Evolutionary conservation across 2,888 invertebrate genomes (phyloP), one percentile per base, ranked within the genome.

Genomic region (Pediacus dermestoides): DNA sequence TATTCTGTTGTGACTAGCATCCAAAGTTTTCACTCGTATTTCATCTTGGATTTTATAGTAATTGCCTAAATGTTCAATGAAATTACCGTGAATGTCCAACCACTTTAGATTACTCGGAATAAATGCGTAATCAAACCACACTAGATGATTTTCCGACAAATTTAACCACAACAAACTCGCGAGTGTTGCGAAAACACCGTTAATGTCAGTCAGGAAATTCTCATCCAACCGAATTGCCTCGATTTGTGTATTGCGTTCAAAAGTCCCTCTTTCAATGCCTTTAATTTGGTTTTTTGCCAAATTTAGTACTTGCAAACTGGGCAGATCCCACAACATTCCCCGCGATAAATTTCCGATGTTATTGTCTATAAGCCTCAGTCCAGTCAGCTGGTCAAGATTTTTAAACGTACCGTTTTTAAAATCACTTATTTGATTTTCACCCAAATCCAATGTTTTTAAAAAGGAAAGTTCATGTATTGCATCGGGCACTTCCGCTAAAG

Each of bases 101-200:
- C 89, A 90, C 71, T 88, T 88, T 39, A 93, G 73, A 69, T 88
- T 89, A 51, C 82, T 84, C 14, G 92, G 92, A 59, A 92, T 84
- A 67, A 92, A 88, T 35, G 91, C 90, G 66, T 89, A 92, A 70
- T 92, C 92, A 70, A 93, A 92, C 88, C 89, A 89, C 54, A 88
- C 85, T 61, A 93, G 74, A 72, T 88, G 88, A 74, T 92, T 92
- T 72, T 89, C 88, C 23, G 90, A 90, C 34, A 92, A 75, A 70
- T 92, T 92, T 41, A 93, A 73, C 85, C 91, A 86, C 61, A 89
- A 72, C 43, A 93, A 74, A 51, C 85, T 86, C n/a, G 85, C 81
- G 15, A 93, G 74, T 40, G 88, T 85, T 18, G 89, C 83, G 64
- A 92, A 88, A 42, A 90, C 86, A 9, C 90, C 90, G 70, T 92